Evolutionary conservation across 2,797 vertebrate species (phyloP), one percentile per base, ranked within the genome.

Genomic region (Melopsittacus undulatus): DNA sequence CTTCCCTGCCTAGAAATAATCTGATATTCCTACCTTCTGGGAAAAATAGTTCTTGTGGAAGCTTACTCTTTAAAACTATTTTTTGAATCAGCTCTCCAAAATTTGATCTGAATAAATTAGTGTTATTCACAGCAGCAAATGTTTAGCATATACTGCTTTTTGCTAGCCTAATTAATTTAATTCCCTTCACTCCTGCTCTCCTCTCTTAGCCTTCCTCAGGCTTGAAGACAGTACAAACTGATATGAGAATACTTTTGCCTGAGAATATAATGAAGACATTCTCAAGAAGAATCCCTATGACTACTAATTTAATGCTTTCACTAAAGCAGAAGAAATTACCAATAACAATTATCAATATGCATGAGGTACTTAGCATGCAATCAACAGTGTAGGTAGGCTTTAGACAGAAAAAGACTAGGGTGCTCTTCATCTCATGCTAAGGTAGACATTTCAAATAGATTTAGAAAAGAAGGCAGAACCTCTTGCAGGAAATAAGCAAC

Each of bases 111-210:
- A 92, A 85, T 78, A 86, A 85, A 82, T 93, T 67, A 75, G 46
- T 94, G 77, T 86, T 94, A 82, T 80, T 61, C 61, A 68, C 68
- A 36, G 88, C 68, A 36, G 88, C 59, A 90, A 91, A 92, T 4
- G 0, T 92, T 96, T 81, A 82, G 82, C 52, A 49, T 36, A n/a
- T 30, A 69, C 57, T 88, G 93, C n/a, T 90, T 34, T 92, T 80
- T 88, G 29, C 34, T 32, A 42, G 51, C 12, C 56, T 86, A 67
- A 94, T 84, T 78, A 62, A 72, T 79, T 92, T 91, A 91, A 88
- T 89, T 73, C 23, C 43, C 30, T 92, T 79, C 52, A 62, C 30
- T 88, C 66, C 4, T 54, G 43, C 54, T 76, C 12, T 76, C 56
- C 13, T 83, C 45, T 87, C 49, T n/a, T 40, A 46, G 42, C 34